A percentile compares a stretch with the other conserved stretches of the same genome.
These are phyloP conservation scores for Drosophila ananassae DNA, from an alignment of 1,140 invertebrate genomes.

Conservation along the genomic window DNA sequence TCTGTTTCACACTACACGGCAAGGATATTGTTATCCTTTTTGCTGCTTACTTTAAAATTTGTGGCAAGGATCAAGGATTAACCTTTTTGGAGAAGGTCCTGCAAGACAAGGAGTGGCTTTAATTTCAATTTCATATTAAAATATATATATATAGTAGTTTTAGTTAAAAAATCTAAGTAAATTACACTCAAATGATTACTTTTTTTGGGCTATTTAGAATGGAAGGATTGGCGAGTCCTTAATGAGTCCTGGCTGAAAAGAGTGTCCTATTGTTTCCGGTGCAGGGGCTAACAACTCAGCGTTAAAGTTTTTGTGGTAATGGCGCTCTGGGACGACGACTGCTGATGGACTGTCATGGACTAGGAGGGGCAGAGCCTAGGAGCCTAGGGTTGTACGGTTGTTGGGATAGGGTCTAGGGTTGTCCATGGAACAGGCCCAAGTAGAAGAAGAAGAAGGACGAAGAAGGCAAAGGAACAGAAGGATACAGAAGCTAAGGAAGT, in stretches of 20 bases:
- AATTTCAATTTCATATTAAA: too few species aligned
- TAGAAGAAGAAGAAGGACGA: not conserved
- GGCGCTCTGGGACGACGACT: constrained; percentile 68
- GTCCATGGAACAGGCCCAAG: constrained; percentile 1
- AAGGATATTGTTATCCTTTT: not conserved
- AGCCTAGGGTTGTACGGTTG: too few species aligned
- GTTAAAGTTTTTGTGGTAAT: constrained; percentile 80
- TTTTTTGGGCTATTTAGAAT: too few species aligned
- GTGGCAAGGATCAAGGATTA: not conserved
- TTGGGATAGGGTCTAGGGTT: constrained; percentile 7
- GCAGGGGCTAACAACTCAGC: constrained; percentile 58
- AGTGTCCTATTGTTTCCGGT: not conserved
- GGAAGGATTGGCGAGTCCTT: too few species aligned
- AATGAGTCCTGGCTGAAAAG: not conserved
- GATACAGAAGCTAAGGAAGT: constrained; percentile 9
- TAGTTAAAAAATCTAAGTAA: too few species aligned
- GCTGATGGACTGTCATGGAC: constrained; percentile 51
- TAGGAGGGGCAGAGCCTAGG: not conserved
- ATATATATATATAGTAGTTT: too few species aligned
- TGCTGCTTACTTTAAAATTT: too few species aligned
- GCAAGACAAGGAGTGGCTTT: too few species aligned
- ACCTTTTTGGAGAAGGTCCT: too few species aligned
- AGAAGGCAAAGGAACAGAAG: constrained; percentile 6
- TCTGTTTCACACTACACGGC: constrained; percentile 5
- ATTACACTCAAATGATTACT: too few species aligned